Evolutionary conservation across 2,888 invertebrate genomes (phyloP).

Genomic region (Ecliptopera silaceata): DNA sequence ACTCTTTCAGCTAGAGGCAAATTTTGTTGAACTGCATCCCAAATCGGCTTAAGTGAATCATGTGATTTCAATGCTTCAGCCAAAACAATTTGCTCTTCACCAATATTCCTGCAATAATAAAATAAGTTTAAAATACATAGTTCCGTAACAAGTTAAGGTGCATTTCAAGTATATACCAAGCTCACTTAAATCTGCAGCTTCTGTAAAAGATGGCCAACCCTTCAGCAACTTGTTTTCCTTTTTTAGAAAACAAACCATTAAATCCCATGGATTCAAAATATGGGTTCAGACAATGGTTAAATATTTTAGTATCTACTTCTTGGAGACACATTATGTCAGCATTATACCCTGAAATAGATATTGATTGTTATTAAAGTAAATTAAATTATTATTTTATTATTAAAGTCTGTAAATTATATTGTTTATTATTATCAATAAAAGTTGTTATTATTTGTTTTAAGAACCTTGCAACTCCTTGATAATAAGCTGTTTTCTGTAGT

Average conservation of each 20-base stretch:
- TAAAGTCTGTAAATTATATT: too few species aligned
- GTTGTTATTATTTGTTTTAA: too few species aligned
- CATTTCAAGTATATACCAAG: slow-evolving; percentile 9
- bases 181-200: slow-evolving; percentile 85
- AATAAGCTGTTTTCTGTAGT: slow-evolving; percentile 93
- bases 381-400: too few species aligned
- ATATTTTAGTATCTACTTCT: slow-evolving; percentile 94
- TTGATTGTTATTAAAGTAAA: too few species aligned
- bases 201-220: slow-evolving; percentile 92
- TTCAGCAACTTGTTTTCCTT: slow-evolving; percentile 89
- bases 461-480: slow-evolving; percentile 91
- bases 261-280: slow-evolving; percentile 82
- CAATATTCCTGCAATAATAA: slow-evolving; percentile 66
- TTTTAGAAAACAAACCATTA: slow-evolving; percentile 85
- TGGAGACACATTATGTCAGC: slow-evolving; percentile 95
- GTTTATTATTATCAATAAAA: too few species aligned
- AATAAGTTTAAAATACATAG: too few species aligned
- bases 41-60: slow-evolving; percentile 80
- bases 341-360: slow-evolving; percentile 87
- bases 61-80: slow-evolving; percentile 82
- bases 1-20: slow-evolving; percentile 82
- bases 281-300: slow-evolving; percentile 85
- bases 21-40: slow-evolving; percentile 84
- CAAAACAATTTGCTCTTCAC: slow-evolving; percentile 80
- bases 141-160: too few species aligned